Percentiles rank a stretch among this genome's conserved stretches.
These are phyloP conservation scores for Rhynchomys soricoides DNA, from an alignment of 2,113 vertebrate species.

Conservation along the genomic window DNA sequence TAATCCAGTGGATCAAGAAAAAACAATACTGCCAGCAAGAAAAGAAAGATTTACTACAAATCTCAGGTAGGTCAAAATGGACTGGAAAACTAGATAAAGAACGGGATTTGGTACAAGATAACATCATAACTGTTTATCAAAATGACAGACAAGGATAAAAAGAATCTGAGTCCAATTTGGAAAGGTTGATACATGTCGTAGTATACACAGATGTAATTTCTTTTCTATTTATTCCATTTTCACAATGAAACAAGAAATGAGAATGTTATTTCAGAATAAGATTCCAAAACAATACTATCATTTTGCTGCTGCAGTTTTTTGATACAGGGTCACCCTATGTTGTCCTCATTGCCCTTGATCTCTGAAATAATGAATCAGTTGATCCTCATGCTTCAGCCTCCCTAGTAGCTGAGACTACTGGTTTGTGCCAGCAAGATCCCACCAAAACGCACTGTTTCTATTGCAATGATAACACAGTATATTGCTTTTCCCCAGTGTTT, in stretches of 20 bases:
- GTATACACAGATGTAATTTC: neutral
- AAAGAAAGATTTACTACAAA: neutral
- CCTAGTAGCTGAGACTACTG: neutral
- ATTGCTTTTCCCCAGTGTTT: neutral
- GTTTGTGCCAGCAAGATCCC: neutral
- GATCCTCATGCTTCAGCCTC: neutral
- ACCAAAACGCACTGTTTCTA: neutral
- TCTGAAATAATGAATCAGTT: neutral
- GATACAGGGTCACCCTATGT: neutral
- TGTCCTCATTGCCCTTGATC: neutral
- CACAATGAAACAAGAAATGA: slow-evolving; percentile 8
- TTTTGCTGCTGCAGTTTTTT: neutral
- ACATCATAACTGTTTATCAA: neutral
- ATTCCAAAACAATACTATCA: neutral
- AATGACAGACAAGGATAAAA: neutral
- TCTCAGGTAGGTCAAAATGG: neutral
- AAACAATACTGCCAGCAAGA: neutral
- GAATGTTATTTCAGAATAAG: neutral
- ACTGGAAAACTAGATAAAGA: neutral
- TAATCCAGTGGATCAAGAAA: neutral
- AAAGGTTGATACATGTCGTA: neutral
- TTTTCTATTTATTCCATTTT: slow-evolving; percentile 21
- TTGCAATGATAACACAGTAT: neutral
- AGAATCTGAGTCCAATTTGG: neutral
- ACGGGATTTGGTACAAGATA: neutral